Conservation (phyloP, 2,797 vertebrate species). For the Hydrophis major region DNA sequence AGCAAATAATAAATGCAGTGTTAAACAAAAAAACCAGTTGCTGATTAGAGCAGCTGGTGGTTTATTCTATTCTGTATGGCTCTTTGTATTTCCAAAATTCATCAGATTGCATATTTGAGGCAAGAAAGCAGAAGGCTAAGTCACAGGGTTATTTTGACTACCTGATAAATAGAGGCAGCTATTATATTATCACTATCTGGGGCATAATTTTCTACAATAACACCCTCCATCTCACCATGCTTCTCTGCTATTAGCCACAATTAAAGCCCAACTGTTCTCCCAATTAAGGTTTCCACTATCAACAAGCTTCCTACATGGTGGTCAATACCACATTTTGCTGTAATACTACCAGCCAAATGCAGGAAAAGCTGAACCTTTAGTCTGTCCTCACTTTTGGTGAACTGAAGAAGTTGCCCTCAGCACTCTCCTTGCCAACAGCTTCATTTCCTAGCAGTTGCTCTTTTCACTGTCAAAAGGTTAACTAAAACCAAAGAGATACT, state of each 20-base stretch:
- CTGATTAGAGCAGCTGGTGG: slow-evolving; percentile 57
- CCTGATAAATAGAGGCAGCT: slow-evolving; percentile 61
- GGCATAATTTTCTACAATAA: slow-evolving; percentile 60
- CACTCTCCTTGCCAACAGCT: slow-evolving; percentile 69
- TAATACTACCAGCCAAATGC: slow-evolving; percentile 39
- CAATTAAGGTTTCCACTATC: slow-evolving; percentile 29
- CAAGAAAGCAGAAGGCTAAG: slow-evolving; percentile 53
- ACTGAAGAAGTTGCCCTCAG: slow-evolving; percentile 60
- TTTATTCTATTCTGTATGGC: slow-evolving; percentile 61
- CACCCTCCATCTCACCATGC: slow-evolving; percentile 49
- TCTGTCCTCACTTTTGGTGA: slow-evolving; percentile 42
- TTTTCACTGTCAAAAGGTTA: slow-evolving; percentile 66
- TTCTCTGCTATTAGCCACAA: slow-evolving; percentile 60
- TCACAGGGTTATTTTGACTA: slow-evolving; percentile 61
- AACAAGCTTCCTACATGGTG: slow-evolving; percentile 40
- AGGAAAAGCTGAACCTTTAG: slow-evolving; percentile 64
- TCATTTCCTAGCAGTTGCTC: slow-evolving; percentile 72
- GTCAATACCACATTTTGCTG: slow-evolving; percentile 43
- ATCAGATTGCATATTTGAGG: slow-evolving; percentile 64
- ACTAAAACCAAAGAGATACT: slow-evolving; percentile 70
- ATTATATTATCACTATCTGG: slow-evolving; percentile 62
- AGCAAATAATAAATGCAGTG: slow-evolving; percentile 57
- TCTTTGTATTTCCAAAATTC: slow-evolving; percentile 62
- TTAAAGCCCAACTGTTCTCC: slow-evolving; percentile 54
- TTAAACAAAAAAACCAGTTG: slow-evolving; percentile 58